Percentiles rank a stretch among this genome's conserved stretches.
These are phyloP conservation scores for Hylaea fasciaria DNA, from an alignment of 2,888 invertebrate genomes.

Conservation along the genomic window DNA sequence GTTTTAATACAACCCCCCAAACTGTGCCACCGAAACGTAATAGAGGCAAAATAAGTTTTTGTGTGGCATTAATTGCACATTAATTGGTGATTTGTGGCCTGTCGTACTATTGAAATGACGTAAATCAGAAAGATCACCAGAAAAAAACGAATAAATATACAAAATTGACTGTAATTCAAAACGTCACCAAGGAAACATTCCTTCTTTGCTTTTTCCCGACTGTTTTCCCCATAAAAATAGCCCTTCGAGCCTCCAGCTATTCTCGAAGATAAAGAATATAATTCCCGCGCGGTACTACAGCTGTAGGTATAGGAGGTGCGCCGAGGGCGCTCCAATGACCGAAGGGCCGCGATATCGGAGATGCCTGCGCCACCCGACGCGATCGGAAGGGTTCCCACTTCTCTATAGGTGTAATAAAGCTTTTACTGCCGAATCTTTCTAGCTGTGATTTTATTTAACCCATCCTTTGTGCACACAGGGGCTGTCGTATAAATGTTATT, in stretches of 20 bases:
- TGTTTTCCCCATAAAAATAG: conserved; percentile 2
- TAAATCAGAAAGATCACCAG: no score
- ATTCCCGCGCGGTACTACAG: conserved; percentile 1
- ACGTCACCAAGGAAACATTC: background rate
- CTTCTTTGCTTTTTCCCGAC: background rate
- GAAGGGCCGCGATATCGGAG: conserved; percentile 25
- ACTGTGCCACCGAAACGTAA: no score
- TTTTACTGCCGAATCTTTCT: conserved; percentile 20
- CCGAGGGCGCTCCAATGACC: conserved; percentile 22
- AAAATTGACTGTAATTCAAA: no score
- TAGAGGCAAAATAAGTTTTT: no score
- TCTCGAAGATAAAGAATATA: conserved; percentile 1
- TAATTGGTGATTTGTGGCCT: no score
- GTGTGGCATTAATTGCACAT: no score
- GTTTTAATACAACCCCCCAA: no score
- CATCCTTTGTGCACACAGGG: background rate
- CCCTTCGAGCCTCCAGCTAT: conserved; percentile 1
- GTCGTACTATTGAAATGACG: no score
- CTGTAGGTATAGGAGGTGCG: no score
- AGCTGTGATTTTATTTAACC: conserved; percentile 22
- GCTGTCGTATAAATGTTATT: background rate
- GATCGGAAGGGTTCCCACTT: conserved; percentile 6
- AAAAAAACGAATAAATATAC: no score
- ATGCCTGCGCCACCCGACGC: conserved; percentile 15
- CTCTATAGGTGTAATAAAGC: conserved; percentile 21